Evolutionary conservation across 92 coral and sea anemone genomes (phyloP).

Genomic region (Meandrina meandrites): DNA sequence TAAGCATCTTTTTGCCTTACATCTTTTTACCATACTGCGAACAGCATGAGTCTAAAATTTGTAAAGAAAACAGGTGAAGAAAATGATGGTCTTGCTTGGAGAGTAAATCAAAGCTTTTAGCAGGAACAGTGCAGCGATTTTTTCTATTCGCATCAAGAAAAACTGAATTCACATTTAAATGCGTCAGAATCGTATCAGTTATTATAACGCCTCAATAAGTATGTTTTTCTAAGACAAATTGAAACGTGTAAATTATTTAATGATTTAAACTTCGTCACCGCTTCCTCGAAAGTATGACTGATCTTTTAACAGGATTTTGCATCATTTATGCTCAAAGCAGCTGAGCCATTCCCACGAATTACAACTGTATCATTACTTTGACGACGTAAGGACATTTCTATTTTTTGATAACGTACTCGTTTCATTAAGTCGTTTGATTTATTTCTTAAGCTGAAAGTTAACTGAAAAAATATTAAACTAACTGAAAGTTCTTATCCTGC

Average conservation of each 20-base stretch:
- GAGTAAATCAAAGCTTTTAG: background rate
- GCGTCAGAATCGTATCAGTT: background rate
- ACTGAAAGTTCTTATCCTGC: background rate
- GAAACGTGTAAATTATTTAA: constrained; percentile 7
- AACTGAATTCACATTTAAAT: background rate
- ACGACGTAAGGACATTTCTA: background rate
- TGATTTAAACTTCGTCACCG: background rate
- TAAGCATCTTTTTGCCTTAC: background rate
- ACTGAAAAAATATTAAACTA: too few species aligned
- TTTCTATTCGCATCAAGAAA: background rate
- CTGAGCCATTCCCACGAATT: constrained; percentile 29
- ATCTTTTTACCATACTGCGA: background rate
- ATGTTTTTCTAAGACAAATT: background rate
- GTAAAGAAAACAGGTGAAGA: background rate
- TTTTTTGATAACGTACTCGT: background rate
- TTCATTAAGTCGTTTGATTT: background rate
- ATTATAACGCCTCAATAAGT: background rate
- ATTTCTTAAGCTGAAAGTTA: background rate
- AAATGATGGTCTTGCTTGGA: background rate
- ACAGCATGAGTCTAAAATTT: background rate
- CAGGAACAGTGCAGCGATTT: background rate
- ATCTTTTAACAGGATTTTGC: background rate
- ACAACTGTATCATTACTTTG: background rate
- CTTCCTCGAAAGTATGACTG: background rate
- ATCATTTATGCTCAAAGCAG: background rate